phyloP scores from a whole-genome alignment of 2,113 vertebrate genomes.

The Alouatta palliata region DNA sequence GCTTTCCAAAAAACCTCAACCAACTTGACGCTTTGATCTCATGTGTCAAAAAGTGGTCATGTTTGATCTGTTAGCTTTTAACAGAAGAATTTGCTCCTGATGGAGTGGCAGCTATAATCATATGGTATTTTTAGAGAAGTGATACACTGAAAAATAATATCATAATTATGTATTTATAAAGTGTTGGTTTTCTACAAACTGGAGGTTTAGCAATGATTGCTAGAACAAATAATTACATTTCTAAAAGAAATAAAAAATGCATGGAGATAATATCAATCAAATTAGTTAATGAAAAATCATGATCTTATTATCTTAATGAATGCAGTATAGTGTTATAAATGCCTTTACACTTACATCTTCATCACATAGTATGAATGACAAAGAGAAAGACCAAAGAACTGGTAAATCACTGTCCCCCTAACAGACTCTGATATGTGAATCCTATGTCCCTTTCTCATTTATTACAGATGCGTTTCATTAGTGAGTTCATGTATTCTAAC shows the following conservation, averaged over 20 bases:
- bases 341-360: neutral
- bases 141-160: conserved; percentile 69
- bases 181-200: conserved; percentile 63
- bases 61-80: neutral
- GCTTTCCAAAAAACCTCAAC: conserved; percentile 51
- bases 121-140: conserved; percentile 45
- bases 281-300: conserved; percentile 36
- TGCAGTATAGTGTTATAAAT: neutral
- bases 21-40: neutral
- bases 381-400: conserved; percentile 26
- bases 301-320: conserved; percentile 56
- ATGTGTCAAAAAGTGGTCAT: neutral
- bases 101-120: neutral
- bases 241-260: conserved; percentile 56
- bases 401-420: neutral
- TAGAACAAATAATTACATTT: conserved; percentile 70
- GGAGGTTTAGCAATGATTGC: conserved; percentile 54
- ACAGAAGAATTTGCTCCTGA: neutral
- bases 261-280: conserved; percentile 44
- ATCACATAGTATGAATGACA: conserved; percentile 19
- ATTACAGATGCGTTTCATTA: neutral
- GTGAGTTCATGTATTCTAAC: neutral
- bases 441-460: neutral
- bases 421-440: neutral
- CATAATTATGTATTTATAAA: conserved; percentile 68